These are phyloP conservation scores for Caenorhabditis sp. DNA, from an alignment of 2,888 invertebrate genomes.

Conservation along the genomic window DNA sequence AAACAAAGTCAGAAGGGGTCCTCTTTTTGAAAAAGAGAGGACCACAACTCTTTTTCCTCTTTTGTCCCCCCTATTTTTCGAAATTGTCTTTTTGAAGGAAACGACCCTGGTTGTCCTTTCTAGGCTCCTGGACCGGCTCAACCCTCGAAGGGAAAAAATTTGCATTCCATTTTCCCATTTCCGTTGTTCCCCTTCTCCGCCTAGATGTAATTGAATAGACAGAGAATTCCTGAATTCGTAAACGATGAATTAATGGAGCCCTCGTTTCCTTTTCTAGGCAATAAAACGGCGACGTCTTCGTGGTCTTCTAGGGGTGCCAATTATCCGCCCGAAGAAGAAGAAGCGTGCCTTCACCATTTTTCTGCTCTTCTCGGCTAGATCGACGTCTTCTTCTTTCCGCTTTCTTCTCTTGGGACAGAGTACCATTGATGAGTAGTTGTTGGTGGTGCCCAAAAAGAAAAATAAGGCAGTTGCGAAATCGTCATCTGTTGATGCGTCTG, in stretches of 20 bases:
- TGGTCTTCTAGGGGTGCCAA: not conserved
- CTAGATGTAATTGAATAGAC: constrained; percentile 26
- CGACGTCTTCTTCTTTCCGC: constrained; percentile 26
- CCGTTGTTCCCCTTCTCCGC: constrained; percentile 23
- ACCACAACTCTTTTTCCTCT: constrained; percentile 3
- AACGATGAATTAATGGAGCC: constrained; percentile 50
- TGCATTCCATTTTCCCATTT: constrained; percentile 14
- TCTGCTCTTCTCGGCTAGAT: not conserved
- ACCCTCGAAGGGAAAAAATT: constrained; percentile 18
- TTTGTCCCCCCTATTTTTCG: constrained; percentile 14
- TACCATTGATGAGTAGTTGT: constrained; percentile 30
- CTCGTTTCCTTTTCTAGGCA: constrained; percentile 13
- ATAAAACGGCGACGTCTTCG: constrained; percentile 1
- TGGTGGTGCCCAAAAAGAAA: not conserved
- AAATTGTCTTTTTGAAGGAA: constrained; percentile 19
- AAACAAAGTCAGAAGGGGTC: constrained; percentile 50
- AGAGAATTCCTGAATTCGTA: constrained; percentile 25
- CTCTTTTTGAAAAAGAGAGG: constrained; percentile 1
- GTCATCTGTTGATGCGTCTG: constrained; percentile 12
- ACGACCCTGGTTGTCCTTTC: not conserved
- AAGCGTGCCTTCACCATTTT: constrained; percentile 35
- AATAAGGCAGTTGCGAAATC: constrained; percentile 41
- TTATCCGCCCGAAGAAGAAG: too few relatives aligned
- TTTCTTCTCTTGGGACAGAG: constrained; percentile 40
- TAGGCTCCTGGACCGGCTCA: not conserved